Base-by-base conservation (phyloP, 2,797 vertebrate species). In the Mycteria americana region DNA sequence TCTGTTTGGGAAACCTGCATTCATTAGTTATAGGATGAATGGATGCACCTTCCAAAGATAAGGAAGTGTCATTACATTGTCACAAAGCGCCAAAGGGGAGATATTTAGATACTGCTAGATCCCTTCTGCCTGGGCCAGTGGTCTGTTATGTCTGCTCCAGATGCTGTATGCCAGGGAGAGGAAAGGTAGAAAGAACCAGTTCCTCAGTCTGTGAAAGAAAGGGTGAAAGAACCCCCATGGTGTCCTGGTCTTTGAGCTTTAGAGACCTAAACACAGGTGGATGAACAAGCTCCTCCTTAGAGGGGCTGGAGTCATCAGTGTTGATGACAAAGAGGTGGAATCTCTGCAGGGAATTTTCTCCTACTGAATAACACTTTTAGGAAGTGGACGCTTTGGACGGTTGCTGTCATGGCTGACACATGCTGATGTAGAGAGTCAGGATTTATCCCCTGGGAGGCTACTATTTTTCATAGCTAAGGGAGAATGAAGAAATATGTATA, bases 161-260 rank as follows among this genome's bases (percentile, higher is more conserved):
- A 59, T 41, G 35, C 8, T 54, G 21, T 23, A 28, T 46, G 17
- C 33, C 18, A 30, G 6, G 37, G 33, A 76, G 13, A 79, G 10
- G 41, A 76, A 68, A 85, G 18, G 62, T 3, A 35, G 45, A 27
- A 88, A 91, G 48, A 88, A 39, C 0, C 4, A 12, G 7, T 57
- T 70, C 24, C 30, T 74, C 23, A 41, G n/a, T 13, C 6, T 74
- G 13, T 74, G 57, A 80, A 72, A 81, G 43, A 54, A 78, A 50
- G 4, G 7, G 8, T 35, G 18, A 45, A 53, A 69, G 74, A 81
- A 9, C 0, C 0, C 6, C 13, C 6, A 5, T 3, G 2, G 2
- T 28, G 16, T 18, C 22, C 33, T 67, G 17, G 7, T 21, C 43
- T 86, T 88, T 70, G 43, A 30, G 30, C 11, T 81, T 60, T 6